These are phyloP conservation scores for Spongilla lacustris DNA, from an alignment of 37 sponge, comb jelly and placozoan species.

Conservation along the genomic window DNA sequence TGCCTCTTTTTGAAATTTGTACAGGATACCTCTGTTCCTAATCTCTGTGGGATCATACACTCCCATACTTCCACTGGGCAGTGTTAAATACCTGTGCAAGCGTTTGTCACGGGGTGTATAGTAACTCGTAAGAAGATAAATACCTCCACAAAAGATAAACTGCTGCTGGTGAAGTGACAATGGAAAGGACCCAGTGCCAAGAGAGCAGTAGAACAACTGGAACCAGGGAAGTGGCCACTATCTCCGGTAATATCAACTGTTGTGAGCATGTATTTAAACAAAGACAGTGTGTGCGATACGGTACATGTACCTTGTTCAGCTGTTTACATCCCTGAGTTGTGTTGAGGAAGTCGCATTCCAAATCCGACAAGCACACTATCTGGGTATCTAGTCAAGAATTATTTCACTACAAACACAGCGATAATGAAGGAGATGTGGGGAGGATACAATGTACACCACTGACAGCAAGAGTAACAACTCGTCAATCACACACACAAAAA, in stretches of 20 bases:
- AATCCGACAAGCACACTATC: conserved; percentile 83
- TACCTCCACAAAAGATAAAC: conserved; percentile 67
- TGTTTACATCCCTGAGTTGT: conserved; percentile 76
- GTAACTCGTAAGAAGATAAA: neutral
- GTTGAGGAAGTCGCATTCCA: conserved; percentile 92
- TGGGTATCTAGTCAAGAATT: conserved; percentile 13
- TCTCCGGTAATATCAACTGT: conserved; percentile 87
- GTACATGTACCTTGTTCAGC: conserved; percentile 73
- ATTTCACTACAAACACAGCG: neutral
- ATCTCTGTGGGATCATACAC: conserved; percentile 94
- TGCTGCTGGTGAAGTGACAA: conserved; percentile 60
- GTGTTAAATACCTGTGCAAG: conserved; percentile 64
- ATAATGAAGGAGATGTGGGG: neutral
- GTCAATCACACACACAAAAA: conserved; percentile 57
- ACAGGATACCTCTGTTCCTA: conserved; percentile 75
- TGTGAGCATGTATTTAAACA: neutral
- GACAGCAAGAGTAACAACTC: conserved; percentile 38
- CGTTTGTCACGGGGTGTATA: neutral
- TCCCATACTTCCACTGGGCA: conserved; percentile 77
- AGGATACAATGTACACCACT: conserved; percentile 83
- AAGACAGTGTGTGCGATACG: neutral
- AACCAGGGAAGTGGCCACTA: conserved; percentile 42
- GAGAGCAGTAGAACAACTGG: conserved; percentile 70
- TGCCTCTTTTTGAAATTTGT: conserved; percentile 73
- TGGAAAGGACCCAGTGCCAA: conserved; percentile 81